Percentiles rank a stretch among this genome's conserved stretches.
Evolutionary conservation across 2,113 vertebrate genomes (phyloP).

Genomic region (Dromas ardeola): DNA sequence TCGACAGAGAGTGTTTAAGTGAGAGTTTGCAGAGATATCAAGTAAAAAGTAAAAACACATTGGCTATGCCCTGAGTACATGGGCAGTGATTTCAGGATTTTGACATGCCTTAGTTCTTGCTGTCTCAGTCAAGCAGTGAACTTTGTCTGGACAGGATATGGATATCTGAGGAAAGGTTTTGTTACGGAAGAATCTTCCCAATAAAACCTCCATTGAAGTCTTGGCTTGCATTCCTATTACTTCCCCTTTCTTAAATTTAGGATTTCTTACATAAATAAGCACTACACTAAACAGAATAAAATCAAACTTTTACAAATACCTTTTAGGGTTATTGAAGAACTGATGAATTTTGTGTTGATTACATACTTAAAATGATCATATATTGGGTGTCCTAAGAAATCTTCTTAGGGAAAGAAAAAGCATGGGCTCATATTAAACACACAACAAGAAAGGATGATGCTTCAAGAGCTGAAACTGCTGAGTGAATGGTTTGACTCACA

Average conservation of each 20-base stretch:
- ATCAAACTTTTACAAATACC: background rate
- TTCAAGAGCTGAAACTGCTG: background rate
- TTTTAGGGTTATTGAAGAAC: background rate
- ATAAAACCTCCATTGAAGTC: background rate
- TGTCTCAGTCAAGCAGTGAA: background rate
- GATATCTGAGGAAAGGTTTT: background rate
- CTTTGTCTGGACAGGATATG: background rate
- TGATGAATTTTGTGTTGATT: background rate
- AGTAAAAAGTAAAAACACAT: background rate
- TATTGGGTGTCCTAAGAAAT: background rate
- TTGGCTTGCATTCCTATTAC: background rate
- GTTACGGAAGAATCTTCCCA: background rate
- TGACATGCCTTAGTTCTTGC: background rate
- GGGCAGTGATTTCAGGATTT: background rate
- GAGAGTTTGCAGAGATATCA: background rate
- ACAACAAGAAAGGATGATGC: background rate
- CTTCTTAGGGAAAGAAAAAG: background rate
- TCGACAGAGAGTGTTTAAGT: background rate
- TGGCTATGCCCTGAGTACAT: background rate
- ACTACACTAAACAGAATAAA: background rate
- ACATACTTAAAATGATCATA: background rate
- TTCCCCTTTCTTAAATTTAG: background rate
- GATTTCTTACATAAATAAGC: background rate
- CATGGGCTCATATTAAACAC: background rate
- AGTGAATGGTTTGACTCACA: background rate